Evolutionary conservation across 2,888 invertebrate species (phyloP), one percentile per base, ranked within the genome.

Genomic region (Caenorhabditis sp.): DNA sequence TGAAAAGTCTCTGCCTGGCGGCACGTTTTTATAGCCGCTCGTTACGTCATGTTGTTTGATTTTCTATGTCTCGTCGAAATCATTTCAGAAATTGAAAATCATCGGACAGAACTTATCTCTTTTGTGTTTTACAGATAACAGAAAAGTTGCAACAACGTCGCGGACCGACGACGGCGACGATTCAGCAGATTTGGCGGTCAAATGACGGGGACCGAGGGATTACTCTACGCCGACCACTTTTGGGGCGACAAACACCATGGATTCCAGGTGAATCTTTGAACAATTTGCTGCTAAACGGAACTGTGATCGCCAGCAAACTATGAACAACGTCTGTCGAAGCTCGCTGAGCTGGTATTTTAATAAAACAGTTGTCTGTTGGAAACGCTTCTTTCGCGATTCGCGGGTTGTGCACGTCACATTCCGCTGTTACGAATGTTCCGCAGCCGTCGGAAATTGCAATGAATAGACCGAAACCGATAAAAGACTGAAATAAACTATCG

Each of bases 231-330:
- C 56, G 78, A 78, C 46, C 78, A 79, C 24, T 78, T 80, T 48
- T 74, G 79, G 82, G 82, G 82, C 20, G 80, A 82, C 17, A 78
- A 78, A 41, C 79, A 82, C 59, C 68, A 82, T 48, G 82, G 82
- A 17, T 82, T 74, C 91, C 95, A 96, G 92, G 95, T 96, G 20
- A 27, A n/a, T n/a, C n/a, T n/a, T n/a, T n/a, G n/a, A n/a, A n/a
- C n/a, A n/a, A n/a, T n/a, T n/a, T n/a, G n/a, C n/a, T n/a, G n/a
- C n/a, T 9, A n/a, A 41, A 41, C 5, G 41, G 5, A n/a, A 17
- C n/a, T 41, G 41, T 41, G 13, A n/a, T n/a, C n/a, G n/a, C n/a
- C n/a, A n/a, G n/a, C n/a, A n/a, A n/a, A n/a, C n/a, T n/a, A n/a
- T n/a, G n/a, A n/a, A n/a, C n/a, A n/a, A n/a, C n/a, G n/a, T n/a